Evolutionary conservation across 2,113 vertebrate species (phyloP).

Genomic region (Syngnathus scovelli): DNA sequence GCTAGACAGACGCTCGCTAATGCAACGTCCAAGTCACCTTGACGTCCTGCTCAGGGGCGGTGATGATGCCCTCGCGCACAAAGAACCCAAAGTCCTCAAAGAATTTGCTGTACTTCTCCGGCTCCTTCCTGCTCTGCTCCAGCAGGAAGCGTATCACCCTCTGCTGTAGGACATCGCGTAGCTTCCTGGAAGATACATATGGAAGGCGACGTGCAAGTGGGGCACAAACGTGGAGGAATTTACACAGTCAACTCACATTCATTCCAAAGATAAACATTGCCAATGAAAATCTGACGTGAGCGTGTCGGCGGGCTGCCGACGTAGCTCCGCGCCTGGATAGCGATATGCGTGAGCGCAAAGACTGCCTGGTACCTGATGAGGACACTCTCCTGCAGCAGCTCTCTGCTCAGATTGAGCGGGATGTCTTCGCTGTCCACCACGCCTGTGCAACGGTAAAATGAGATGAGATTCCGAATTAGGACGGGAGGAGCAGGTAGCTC

Average conservation of each 20-base stretch:
- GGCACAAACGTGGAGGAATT: neutral
- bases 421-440: slow-evolving; percentile 99
- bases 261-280: no score
- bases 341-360: no score
- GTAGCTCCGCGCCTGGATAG: no score
- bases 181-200: slow-evolving; percentile 74
- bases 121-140: slow-evolving; percentile 94
- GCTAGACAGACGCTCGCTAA: neutral
- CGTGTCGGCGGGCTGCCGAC: no score
- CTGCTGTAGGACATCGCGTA: slow-evolving; percentile 87
- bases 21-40: slow-evolving; percentile 70
- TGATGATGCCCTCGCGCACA: slow-evolving; percentile 95
- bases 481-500: neutral
- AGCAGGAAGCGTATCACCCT: slow-evolving; percentile 88
- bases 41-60: slow-evolving; percentile 84
- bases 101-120: slow-evolving; percentile 88
- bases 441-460: slow-evolving; percentile 62
- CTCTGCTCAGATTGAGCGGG: slow-evolving; percentile 94
- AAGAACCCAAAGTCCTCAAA: slow-evolving; percentile 93
- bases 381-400: slow-evolving; percentile 90
- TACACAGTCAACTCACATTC: no score
- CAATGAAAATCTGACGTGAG: no score
- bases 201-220: neutral
- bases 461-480: neutral
- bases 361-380: slow-evolving; percentile 81